phyloP scores from a whole-genome alignment of 2,888 invertebrate species.

The Zonitis immaculata region DNA sequence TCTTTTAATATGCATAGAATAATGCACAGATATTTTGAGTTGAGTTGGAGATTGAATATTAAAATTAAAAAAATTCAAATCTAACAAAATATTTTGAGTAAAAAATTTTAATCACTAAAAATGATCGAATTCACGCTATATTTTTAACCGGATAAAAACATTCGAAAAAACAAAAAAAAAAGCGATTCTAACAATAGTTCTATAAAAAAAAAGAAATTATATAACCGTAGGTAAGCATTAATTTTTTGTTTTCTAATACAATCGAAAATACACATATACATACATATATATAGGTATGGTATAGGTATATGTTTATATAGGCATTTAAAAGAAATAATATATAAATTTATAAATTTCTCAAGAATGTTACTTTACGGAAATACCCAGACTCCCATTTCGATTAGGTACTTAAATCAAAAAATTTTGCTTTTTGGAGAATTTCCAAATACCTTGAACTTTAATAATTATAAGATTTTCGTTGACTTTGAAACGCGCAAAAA shows the following conservation, averaged over 20 bases:
- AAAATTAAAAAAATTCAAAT: constrained; percentile 5
- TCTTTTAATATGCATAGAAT: constrained; percentile 22
- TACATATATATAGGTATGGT: no score
- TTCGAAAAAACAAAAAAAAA: not conserved
- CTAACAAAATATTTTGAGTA: not conserved
- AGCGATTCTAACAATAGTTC: constrained; percentile 1
- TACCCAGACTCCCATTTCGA: constrained; percentile 14
- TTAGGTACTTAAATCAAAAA: not conserved
- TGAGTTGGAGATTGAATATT: not conserved
- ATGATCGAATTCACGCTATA: not conserved
- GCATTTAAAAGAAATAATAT: no score
- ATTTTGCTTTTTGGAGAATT: not conserved
- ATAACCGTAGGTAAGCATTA: no score
- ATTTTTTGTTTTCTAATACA: no score
- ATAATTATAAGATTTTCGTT: not conserved
- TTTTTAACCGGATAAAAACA: not conserved
- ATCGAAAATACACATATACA: no score
- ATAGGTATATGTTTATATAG: no score
- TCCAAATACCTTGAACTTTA: not conserved
- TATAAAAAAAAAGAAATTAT: no score
- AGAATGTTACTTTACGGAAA: no score
- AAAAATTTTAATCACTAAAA: not conserved
- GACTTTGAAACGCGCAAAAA: constrained; percentile 11
- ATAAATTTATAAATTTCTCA: no score
- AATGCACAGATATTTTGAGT: constrained; percentile 1